Evolutionary conservation across 1,140 invertebrate genomes (phyloP), one percentile per base, ranked within the genome.

Genomic region (Trichonephila inaurata): DNA sequence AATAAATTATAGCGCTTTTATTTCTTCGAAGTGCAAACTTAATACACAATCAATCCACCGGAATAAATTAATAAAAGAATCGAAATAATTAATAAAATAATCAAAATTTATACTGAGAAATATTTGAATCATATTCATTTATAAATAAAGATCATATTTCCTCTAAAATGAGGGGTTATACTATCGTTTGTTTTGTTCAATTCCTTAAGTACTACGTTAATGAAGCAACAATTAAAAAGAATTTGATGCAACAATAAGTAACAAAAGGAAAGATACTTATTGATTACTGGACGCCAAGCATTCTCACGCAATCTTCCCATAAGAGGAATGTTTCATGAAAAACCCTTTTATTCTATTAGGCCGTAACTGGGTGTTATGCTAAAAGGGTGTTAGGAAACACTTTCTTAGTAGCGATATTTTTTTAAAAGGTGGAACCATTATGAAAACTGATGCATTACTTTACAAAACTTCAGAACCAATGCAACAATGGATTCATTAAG

Each of bases 211-310:
- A 72, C 28, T 28, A 28, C 58, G 40, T 24, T 89, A 89, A 64
- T 69, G 64, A 72, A 64, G 87, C 33, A 69, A 51, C 87, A 89
- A 89, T 89, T 89, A 89, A 69, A 89, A 51, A 72, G 21, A 69
- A 69, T 61, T 33, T 69, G 10, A 12, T 28, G 61, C 10, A 44
- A 72, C 62, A 33, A 87, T 64, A 51, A 69, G 64, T 24, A 51
- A 12, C 4, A 19, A 40, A 40, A 33, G 61, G 51, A 72, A 33
- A 69, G 33, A 18, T 89, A 40, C 61, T 89, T 89, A 89, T 89
- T 89, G 87, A 89, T 89, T 89, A 60, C 28, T 87, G 62, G 64
- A 62, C 24, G 62, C 44, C 7, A 33, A 21, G 64, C 51, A 72
- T 24, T 19, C 40, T n/a, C 87, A 89, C 87, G 87, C 87, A 66